These are phyloP conservation scores for Dolichoris vasculosae DNA, from an alignment of 1,140 invertebrate species.

Conservation along the genomic window DNA sequence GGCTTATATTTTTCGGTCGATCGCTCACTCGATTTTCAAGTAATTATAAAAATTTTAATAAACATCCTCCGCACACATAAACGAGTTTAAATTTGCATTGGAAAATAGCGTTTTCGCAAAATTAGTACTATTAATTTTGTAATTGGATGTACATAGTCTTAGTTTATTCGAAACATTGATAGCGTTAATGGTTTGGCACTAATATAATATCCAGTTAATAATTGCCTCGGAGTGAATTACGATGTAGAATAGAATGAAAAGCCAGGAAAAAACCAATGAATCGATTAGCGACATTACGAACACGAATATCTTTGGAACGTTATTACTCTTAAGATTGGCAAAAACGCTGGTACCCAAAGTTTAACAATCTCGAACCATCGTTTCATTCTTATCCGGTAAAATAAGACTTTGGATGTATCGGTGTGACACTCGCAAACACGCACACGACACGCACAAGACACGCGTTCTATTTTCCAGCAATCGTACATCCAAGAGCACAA, in stretches of 20 bases:
- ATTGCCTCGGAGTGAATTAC: neutral
- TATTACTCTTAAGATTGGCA: neutral
- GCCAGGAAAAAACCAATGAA: neutral
- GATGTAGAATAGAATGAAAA: neutral
- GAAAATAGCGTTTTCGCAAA: neutral
- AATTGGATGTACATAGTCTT: neutral
- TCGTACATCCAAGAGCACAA: no score
- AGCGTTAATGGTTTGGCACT: neutral
- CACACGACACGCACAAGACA: neutral
- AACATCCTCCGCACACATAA: neutral
- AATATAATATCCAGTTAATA: neutral
- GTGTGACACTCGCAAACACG: neutral
- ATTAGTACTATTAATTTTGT: neutral
- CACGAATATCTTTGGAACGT: neutral
- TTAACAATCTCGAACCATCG: no score
- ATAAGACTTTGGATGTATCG: neutral
- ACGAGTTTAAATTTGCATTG: neutral
- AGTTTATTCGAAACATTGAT: neutral
- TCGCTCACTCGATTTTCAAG: no score
- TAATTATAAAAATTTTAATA: constrained; percentile 3
- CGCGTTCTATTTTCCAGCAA: no score
- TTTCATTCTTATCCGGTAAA: no score
- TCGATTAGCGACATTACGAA: neutral
- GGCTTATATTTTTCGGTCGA: neutral
- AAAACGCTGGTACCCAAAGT: no score